Conservation (phyloP, 2,888 invertebrate genomes). For the Orthosia gracilis region DNA sequence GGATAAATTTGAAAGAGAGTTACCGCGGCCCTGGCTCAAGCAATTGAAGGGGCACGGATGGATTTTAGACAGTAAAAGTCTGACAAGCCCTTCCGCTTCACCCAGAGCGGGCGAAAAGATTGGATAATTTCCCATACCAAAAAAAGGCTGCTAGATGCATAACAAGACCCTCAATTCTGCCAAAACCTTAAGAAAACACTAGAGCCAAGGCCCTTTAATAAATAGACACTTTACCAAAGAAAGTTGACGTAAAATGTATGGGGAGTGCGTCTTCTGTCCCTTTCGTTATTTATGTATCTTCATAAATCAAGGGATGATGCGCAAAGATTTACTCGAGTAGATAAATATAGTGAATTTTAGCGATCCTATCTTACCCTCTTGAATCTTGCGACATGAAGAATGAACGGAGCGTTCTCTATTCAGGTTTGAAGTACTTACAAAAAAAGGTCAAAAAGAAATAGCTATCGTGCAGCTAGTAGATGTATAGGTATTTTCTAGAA, state of each 20-base stretch:
- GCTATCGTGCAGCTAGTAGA: too few relatives aligned
- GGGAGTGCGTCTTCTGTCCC: slow-evolving; percentile 38
- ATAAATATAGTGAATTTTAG: slow-evolving; percentile 65
- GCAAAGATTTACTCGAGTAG: slow-evolving; percentile 62
- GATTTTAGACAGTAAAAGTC: too few relatives aligned
- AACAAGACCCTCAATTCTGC: neutral
- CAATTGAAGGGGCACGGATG: too few relatives aligned
- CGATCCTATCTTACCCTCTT: slow-evolving; percentile 73
- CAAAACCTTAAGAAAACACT: slow-evolving; percentile 21
- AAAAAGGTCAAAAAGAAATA: too few relatives aligned
- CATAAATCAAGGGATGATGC: slow-evolving; percentile 66
- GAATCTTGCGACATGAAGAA: slow-evolving; percentile 38
- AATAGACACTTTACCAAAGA: slow-evolving; percentile 39
- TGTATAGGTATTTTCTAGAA: too few relatives aligned
- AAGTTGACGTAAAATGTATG: slow-evolving; percentile 44
- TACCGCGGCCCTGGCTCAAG: too few relatives aligned
- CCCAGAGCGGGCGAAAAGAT: too few relatives aligned
- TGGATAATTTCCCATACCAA: too few relatives aligned
- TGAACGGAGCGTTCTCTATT: neutral
- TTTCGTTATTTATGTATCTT: slow-evolving; percentile 50
- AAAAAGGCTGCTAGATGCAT: neutral
- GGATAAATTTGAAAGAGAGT: too few relatives aligned
- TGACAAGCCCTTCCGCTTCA: too few relatives aligned
- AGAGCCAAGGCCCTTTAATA: slow-evolving; percentile 40
- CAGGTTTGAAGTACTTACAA: neutral